Conservation (phyloP, 2,113 vertebrate genomes). For the Rhinopomastus cyanomelas region DNA sequence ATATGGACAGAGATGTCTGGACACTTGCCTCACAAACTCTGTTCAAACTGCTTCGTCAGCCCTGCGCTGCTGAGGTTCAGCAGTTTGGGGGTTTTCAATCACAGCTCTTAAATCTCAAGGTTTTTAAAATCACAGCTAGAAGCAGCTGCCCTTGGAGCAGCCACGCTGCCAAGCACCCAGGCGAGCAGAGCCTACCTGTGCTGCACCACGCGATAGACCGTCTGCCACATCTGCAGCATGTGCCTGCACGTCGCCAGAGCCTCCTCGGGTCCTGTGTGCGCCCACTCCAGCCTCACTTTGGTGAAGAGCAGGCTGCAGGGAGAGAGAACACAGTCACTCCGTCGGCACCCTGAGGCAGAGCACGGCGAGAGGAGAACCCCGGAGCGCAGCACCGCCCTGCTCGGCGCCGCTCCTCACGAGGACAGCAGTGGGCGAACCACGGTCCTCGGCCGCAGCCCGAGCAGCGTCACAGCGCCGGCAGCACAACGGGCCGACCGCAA, state of each 20-base stretch:
- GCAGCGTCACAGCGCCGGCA: no score
- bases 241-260: conserved; percentile 91
- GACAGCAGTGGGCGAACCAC: no score
- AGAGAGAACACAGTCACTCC: no score
- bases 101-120: not conserved
- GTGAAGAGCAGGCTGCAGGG: conserved; percentile 89
- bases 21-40: not conserved
- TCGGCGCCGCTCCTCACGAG: no score
- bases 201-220: conserved; percentile 81
- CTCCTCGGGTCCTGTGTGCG: conserved; percentile 83
- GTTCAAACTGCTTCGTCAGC: not conserved
- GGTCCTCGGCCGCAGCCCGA: no score
- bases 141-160: no score
- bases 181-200: conserved; percentile 77
- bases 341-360: no score
- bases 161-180: no score
- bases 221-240: conserved; percentile 92
- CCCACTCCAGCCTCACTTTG: conserved; percentile 91
- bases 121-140: not conserved
- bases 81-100: not conserved
- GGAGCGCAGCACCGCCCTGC: no score
- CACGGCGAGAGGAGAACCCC: no score
- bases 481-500: no score
- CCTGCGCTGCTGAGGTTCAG: not conserved
- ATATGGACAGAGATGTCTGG: not conserved